Percentiles rank a stretch among this genome's conserved stretches.
Conservation (phyloP, 2,888 invertebrate species). For the Apotomis turbidana region DNA sequence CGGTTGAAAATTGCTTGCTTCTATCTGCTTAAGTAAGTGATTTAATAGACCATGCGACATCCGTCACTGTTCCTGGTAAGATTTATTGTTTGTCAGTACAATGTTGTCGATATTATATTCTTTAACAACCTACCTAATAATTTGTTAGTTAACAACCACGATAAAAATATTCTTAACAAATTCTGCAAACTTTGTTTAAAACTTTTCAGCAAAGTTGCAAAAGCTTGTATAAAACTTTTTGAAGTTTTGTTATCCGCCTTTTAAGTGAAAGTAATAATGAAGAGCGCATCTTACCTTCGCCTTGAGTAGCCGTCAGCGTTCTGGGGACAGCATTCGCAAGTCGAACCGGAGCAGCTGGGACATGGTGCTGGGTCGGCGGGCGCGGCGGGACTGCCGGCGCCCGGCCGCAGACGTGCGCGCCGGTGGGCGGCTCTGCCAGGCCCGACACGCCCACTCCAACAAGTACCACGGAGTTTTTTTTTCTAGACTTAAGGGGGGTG, state of each 20-base stretch:
- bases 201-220: neutral
- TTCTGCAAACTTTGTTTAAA: neutral
- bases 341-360: slow-evolving; percentile 75
- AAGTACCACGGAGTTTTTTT: slow-evolving; percentile 51
- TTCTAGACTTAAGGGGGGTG: slow-evolving; percentile 13
- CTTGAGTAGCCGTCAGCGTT: slow-evolving; percentile 83
- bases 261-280: neutral
- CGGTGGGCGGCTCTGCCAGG: neutral
- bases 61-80: too few relatives aligned
- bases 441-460: slow-evolving; percentile 70
- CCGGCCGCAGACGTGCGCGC: neutral
- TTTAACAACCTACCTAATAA: too few relatives aligned
- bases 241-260: neutral
- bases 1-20: too few relatives aligned
- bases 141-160: neutral
- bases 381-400: slow-evolving; percentile 47
- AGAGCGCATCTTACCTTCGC: slow-evolving; percentile 63
- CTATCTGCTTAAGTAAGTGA: too few relatives aligned
- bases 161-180: neutral
- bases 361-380: slow-evolving; percentile 55
- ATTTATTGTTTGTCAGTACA: too few relatives aligned
- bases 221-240: neutral
- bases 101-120: too few relatives aligned
- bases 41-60: too few relatives aligned
- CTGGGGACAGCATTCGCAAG: slow-evolving; percentile 78